phyloP scores from a whole-genome alignment of 2,797 vertebrate genomes.

The Parambassis ranga region DNA sequence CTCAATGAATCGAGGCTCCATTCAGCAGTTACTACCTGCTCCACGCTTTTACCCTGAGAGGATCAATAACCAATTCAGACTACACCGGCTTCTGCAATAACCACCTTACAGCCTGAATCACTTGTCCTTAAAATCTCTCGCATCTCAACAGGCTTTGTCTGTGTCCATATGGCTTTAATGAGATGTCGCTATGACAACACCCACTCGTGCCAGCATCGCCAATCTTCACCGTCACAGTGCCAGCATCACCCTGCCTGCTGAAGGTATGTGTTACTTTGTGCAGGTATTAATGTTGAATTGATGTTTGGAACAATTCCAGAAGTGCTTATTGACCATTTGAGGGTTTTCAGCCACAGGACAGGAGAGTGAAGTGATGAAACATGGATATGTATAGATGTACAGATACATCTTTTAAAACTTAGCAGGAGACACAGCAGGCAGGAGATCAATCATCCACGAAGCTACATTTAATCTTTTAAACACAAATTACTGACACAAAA shows the following conservation, averaged over 20 bases:
- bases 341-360: not conserved
- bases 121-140: slow-evolving; percentile 59
- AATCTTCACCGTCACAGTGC: not conserved
- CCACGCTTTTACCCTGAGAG: slow-evolving; percentile 35
- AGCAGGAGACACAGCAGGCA: not conserved
- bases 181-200: slow-evolving; percentile 36
- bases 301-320: not conserved
- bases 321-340: not conserved
- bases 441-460: no score
- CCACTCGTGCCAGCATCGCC: not conserved
- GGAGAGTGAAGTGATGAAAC: no score
- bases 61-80: slow-evolving; percentile 80
- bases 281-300: not conserved
- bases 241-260: not conserved
- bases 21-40: slow-evolving; percentile 45
- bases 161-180: slow-evolving; percentile 45
- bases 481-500: not conserved
- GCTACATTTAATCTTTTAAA: no score
- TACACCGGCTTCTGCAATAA: slow-evolving; percentile 64
- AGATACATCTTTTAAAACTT: not conserved
- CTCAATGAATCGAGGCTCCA: slow-evolving; percentile 45
- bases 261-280: not conserved
- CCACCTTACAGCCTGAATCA: slow-evolving; percentile 51
- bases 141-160: slow-evolving; percentile 40
- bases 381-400: no score